Base-by-base conservation (phyloP, 2,797 vertebrate genomes). In the Rhadinocentrus ornatus region DNA sequence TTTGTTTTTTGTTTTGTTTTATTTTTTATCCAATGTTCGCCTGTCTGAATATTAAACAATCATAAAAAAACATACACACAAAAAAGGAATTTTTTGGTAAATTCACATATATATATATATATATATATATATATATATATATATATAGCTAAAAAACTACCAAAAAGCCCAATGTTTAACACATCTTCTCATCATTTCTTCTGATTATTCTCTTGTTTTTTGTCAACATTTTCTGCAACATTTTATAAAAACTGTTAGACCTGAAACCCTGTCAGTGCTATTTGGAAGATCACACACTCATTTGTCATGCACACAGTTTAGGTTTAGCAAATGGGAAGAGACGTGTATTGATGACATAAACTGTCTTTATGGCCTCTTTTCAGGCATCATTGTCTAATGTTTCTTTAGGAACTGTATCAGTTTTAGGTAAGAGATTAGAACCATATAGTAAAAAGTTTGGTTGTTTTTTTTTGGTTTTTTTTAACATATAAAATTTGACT, bases 401-500 rank as follows among this genome's bases (percentile, higher is more conserved):
- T 24, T 52, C 22, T 24, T 10, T 11, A 52, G 22, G 48, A 24
- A 26, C n/a, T 26, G 3, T 52, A 26, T 52, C 48, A 52, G 20
- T 13, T 52, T 24, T 13, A 3, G 11, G 9, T 24, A 24, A 50
- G 24, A 50, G 12, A 50, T 52, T 22, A 50, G n/a, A 52, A 52
- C n/a, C 48, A 24, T 26, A 22, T n/a, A 24, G 11, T 2, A 4
- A 22, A 52, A 12, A 11, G 1, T 12, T 22, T 12, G 13, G 8
- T 56, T 62, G 10, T 56, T 46, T 34, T 4, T 3, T 29, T 24
- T 64, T 31, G 6, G 27, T 26, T 4, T 34, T 5, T 1, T 39
- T 29, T 32, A 64, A 26, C 59, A 68, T 62, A 66, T 48, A 18
- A 71, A 61, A 66, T 32, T 27, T 6, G 4, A 53, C 27, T 41